These are phyloP conservation scores for Conistra vaccinii DNA, from an alignment of 2,888 invertebrate genomes.

Conservation along the genomic window DNA sequence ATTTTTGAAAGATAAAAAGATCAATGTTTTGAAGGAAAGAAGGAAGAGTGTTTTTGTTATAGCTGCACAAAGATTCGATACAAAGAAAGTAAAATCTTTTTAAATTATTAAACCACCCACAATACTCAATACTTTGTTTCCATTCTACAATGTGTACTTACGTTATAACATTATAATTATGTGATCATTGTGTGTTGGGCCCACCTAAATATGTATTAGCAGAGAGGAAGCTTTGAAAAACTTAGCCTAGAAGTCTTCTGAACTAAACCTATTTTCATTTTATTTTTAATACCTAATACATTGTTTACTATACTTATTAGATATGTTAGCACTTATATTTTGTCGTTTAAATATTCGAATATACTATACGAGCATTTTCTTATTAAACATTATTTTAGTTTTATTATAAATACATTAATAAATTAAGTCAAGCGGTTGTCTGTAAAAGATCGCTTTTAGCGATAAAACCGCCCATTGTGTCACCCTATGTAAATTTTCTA, in stretches of 20 bases:
- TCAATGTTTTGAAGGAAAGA: background rate
- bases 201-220: background rate
- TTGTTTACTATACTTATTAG: background rate
- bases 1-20: background rate
- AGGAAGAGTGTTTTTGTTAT: background rate
- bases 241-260: background rate
- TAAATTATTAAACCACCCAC: conserved; percentile 7
- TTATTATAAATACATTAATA: too few species aligned
- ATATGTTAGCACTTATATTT: background rate
- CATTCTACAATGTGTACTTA: background rate
- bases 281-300: background rate
- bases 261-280: background rate
- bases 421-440: too few species aligned
- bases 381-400: too few species aligned
- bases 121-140: background rate
- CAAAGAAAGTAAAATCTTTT: conserved; percentile 10
- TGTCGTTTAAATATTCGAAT: background rate
- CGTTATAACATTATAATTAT: background rate
- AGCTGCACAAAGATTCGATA: background rate
- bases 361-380: too few species aligned
- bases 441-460: too few species aligned
- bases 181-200: background rate
- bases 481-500: too few species aligned
- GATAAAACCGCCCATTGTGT: too few species aligned
- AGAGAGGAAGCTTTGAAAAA: background rate